These are phyloP conservation scores for Acrocephalus arundinaceus DNA, from an alignment of 2,113 vertebrate genomes.

Conservation along the genomic window DNA sequence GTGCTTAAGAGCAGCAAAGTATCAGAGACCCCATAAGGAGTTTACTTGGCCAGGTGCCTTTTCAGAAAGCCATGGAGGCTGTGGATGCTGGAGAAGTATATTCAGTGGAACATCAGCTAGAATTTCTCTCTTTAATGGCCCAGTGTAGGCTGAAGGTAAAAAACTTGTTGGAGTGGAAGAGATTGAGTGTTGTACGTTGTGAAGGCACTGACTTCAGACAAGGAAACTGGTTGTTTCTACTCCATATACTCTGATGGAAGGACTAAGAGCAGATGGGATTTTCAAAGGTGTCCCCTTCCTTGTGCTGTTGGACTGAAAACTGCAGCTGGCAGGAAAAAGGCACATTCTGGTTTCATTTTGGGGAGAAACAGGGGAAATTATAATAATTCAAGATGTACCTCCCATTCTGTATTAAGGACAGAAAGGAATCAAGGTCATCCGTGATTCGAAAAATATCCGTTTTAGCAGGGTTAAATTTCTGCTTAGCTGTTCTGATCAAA, in stretches of 20 bases:
- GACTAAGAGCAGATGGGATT: background rate
- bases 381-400: background rate
- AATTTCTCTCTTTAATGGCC: background rate
- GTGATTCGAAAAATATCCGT: background rate
- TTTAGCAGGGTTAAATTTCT: background rate
- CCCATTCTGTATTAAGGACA: background rate
- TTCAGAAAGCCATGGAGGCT: background rate
- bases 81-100: background rate
- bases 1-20: background rate
- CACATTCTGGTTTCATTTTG: background rate
- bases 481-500: background rate
- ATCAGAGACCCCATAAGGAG: background rate
- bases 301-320: background rate
- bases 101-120: background rate
- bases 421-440: background rate
- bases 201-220: background rate
- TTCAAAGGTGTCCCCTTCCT: background rate
- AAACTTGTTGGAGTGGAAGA: background rate
- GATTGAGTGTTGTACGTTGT: accelerated
- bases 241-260: background rate
- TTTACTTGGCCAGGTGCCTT: background rate
- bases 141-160: background rate
- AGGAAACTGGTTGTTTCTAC: background rate
- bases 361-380: background rate
- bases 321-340: background rate